Evolutionary conservation across 2,113 vertebrate genomes (phyloP).

Genomic region (Pleuronectes platessa): DNA sequence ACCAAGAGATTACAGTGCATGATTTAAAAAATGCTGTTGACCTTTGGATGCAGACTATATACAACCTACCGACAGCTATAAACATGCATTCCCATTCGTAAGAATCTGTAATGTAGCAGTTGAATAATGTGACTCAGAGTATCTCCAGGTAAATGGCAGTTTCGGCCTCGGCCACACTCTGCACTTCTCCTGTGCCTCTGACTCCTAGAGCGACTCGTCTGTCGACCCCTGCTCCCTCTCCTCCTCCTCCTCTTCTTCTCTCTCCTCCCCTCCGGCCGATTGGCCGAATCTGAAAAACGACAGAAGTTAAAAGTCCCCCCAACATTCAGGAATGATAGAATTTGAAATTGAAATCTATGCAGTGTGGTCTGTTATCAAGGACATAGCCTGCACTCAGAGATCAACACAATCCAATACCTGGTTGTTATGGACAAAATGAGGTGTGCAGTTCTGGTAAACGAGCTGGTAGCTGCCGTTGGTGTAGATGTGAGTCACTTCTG

Average conservation of each 20-base stretch:
- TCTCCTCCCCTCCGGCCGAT: constrained; percentile 74
- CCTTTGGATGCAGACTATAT: constrained; percentile 21
- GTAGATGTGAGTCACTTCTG: constrained; percentile 82
- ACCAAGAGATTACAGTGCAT: background rate
- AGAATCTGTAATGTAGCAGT: constrained; percentile 1
- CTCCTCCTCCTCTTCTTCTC: constrained; percentile 45
- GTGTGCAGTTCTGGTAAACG: constrained; percentile 84
- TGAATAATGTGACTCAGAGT: constrained; percentile 52
- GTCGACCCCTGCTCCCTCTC: constrained; percentile 40
- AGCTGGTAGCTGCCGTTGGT: constrained; percentile 85
- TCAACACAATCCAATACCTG: constrained; percentile 68
- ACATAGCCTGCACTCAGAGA: no score
- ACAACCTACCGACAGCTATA: constrained; percentile 5
- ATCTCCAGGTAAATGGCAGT: constrained; percentile 82
- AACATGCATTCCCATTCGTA: background rate
- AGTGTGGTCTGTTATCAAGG: no score
- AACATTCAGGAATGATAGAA: background rate
- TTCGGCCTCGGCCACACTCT: constrained; percentile 63
- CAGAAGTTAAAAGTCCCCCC: background rate
- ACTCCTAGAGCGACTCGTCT: constrained; percentile 35
- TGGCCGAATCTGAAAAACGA: constrained; percentile 48
- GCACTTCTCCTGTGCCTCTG: constrained; percentile 41
- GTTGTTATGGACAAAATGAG: constrained; percentile 77
- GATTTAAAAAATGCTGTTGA: constrained; percentile 18
- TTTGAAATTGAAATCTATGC: background rate